phyloP scores from a whole-genome alignment of 1,140 invertebrate genomes.

The Hypsibius dujardini region DNA sequence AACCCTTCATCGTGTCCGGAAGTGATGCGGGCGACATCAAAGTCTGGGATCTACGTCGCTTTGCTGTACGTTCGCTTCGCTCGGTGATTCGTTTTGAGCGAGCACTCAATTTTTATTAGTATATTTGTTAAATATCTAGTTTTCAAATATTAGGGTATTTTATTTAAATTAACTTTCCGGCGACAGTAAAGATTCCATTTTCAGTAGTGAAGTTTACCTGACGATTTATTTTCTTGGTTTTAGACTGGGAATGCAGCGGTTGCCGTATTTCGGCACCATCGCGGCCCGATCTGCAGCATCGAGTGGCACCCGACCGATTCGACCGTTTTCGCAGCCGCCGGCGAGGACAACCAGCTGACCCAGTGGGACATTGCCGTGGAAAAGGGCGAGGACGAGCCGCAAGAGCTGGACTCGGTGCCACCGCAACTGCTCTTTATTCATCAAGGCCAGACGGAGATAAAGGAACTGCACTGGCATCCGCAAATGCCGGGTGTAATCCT shows the following conservation, averaged over 20 bases:
- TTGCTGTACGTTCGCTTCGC: constrained; percentile 41
- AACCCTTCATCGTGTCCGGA: constrained; percentile 73
- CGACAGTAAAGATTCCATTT: no score
- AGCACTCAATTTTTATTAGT: no score
- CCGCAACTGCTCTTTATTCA: constrained; percentile 93
- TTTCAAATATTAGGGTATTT: no score
- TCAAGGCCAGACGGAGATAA: constrained; percentile 90
- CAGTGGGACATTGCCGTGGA: constrained; percentile 92
- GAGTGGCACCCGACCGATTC: constrained; percentile 88
- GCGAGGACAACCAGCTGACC: constrained; percentile 86
- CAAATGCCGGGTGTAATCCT: constrained; percentile 79
- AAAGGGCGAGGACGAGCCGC: constrained; percentile 42
- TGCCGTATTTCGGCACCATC: constrained; percentile 82
- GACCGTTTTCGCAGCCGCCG: constrained; percentile 77
- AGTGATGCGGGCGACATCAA: constrained; percentile 86
- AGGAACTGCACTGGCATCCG: constrained; percentile 96
- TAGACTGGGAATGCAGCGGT: constrained; percentile 47
- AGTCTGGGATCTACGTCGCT: constrained; percentile 85
- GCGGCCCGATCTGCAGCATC: constrained; percentile 72
- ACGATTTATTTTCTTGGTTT: constrained; percentile 24
- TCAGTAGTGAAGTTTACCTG: no score
- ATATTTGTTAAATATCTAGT: no score
- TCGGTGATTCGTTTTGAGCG: not conserved
- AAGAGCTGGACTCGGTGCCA: constrained; percentile 46
- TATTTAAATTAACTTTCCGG: no score